Evolutionary conservation across 2,113 vertebrate genomes (phyloP), one percentile per base, ranked within the genome.

Genomic region (Baryphthengus martii): DNA sequence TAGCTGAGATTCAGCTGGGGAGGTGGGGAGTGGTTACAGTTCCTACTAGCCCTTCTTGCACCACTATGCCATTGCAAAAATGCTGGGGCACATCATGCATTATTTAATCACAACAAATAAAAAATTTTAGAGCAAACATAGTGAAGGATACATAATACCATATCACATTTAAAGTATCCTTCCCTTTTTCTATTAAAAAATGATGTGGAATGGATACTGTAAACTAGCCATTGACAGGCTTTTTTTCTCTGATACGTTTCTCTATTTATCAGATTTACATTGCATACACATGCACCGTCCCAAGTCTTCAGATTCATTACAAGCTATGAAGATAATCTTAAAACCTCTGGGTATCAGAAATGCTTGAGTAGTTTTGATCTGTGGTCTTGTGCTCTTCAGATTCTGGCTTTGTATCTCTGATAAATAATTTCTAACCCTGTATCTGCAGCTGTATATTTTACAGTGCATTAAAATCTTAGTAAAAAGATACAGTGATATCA

Each of bases 401-500:
- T 20, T 88, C 84, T 84, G 73, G 44, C 56, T 97, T 93, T 79
- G 58, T 73, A 91, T 62, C 44, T 94, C 79, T 66, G 81, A 92
- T 96, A 95, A 96, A 90, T 89, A 90, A 95, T 91, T 96, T 84
- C 94, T 71, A 95, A 83, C 40, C 33, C n/a, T 89, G 58, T 88
- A 89, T 71, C 78, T 71, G 63, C 53, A 86, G 28, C 76, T 85
- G 42, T 61, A 47, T 82, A 89, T 77, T 96, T 96, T 85, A 81
- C 47, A 89, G 53, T 78, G 39, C 53, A 89, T 84, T 95, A 71
- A 94, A 92, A 80, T 76, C 71, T 85, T 80, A 89, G 61, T 66
- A 49, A 94, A 95, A 95, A 91, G 66, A 84, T 74, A 72, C 23
- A 89, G 56, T 63, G 33, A 45, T 62, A 90, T 50, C 74, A 83